Evolutionary conservation across 2,888 invertebrate species (phyloP), one percentile per base, ranked within the genome.

Genomic region (Caradrina kadenii): DNA sequence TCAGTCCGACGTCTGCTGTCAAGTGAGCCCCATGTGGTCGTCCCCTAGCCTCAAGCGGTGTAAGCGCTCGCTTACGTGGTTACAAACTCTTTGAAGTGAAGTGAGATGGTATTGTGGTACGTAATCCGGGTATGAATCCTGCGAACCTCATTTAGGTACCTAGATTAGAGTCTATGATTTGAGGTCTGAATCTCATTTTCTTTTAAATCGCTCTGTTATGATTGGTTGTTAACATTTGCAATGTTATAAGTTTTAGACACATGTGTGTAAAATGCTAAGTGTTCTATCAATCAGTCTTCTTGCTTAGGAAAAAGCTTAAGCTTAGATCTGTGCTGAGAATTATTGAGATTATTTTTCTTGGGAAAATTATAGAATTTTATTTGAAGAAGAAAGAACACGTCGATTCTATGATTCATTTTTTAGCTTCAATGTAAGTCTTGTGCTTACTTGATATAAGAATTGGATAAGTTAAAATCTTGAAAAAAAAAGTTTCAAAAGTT

Each of bases 1-100:
- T 94, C 96, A 0, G 96, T 95, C 0, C 89, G 95, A 4, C 88
- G 95, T 65, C 88, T 96, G 67, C 90, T 96, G 8, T 90, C 96
- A 64, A 91, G 93, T 66, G 90, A 89, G 21, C 74, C 92, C 0
- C 89, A 91, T 48, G 93, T 93, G 2, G 93, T 91, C 2, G 93
- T 94, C 63, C 91, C 95, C 85, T 95, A 95, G 94, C 95, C 94
- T 5, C 83, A 87, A 69, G 88, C 91, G 0, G 94, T 95, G 84
- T 94, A 94, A 92, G 92, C 92, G 21, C 6, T 13, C 17, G 87
- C 87, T 87, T 88, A 87, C 88, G 26, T 54, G 69, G 52, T 39
- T 8, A 75, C 10, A 75, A 70, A 76, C 73, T 74, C 26, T 49
- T 63, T 67, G 52, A 68, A 76, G 67, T 80, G 68, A 71, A 73